phyloP scores from a whole-genome alignment of 2,797 vertebrate genomes.

The Tachyglossus aculeatus region DNA sequence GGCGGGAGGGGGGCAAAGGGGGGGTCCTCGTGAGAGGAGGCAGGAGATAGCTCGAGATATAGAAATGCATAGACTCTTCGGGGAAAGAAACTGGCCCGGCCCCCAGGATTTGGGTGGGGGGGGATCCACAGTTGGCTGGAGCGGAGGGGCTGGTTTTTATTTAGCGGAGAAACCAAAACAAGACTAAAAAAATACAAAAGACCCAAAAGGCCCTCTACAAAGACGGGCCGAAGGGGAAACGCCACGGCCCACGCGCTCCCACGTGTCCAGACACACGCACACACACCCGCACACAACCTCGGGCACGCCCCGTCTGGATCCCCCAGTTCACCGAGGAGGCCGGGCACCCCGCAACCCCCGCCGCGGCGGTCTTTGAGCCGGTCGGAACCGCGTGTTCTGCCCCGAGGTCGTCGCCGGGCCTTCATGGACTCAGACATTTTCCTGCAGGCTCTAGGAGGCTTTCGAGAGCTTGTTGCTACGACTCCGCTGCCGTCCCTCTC shows the following conservation, averaged over 20 bases:
- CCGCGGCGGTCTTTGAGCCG: fast-evolving
- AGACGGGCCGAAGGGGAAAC: neutral
- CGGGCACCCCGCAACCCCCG: neutral
- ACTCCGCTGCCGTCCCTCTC: constrained; percentile 45
- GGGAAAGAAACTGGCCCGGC: constrained; percentile 50
- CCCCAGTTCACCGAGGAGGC: neutral
- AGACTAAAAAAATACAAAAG: neutral
- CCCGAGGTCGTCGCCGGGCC: constrained; percentile 20
- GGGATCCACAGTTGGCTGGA: neutral
- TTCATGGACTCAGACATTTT: constrained; percentile 69
- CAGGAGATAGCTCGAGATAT: constrained; percentile 41
- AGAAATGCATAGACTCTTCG: constrained; percentile 71
- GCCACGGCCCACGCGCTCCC: neutral
- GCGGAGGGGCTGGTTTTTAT: constrained; percentile 16
- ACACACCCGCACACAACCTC: too few species aligned
- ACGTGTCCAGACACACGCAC: neutral
- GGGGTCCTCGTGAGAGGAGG: constrained; percentile 39
- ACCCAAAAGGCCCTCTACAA: neutral
- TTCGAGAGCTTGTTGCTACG: constrained; percentile 61
- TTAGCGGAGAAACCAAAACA: constrained; percentile 12
- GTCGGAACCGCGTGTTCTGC: neutral
- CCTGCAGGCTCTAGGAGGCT: constrained; percentile 80
- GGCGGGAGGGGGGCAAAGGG: constrained; percentile 45
- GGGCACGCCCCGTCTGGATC: too few species aligned
- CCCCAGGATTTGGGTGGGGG: neutral